Evolutionary conservation across 2,797 vertebrate genomes (phyloP).

Genomic region (Carapus acus): DNA sequence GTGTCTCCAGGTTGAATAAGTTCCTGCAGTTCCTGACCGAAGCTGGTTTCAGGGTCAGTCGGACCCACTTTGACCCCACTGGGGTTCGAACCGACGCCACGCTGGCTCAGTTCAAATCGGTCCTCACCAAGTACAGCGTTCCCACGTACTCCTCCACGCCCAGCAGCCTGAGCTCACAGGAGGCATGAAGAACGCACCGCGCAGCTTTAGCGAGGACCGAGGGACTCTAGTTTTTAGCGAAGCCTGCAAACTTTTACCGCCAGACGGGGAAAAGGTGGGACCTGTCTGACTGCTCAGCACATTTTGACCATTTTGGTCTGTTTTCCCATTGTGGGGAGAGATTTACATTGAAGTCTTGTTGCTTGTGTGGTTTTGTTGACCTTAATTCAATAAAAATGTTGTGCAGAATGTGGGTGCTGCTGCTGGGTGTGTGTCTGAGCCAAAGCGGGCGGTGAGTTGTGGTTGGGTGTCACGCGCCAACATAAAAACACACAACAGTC

Average conservation of each 20-base stretch:
- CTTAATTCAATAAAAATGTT: conserved; percentile 11
- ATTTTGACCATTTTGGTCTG: no score
- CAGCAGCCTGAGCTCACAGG: conserved; percentile 49
- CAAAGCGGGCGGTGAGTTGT: no score
- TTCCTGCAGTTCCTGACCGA: conserved; percentile 88
- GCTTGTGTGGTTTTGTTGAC: background rate
- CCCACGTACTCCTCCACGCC: conserved; percentile 71
- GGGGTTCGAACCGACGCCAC: conserved; percentile 89
- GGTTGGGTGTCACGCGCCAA: no score
- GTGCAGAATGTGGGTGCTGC: background rate
- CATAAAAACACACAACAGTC: no score
- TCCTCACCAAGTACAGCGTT: conserved; percentile 87
- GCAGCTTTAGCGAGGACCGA: no score
- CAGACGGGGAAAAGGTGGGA: no score
- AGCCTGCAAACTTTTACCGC: no score
- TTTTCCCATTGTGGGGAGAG: no score
- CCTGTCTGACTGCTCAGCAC: no score
- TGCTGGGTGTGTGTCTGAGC: no score
- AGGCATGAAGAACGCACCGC: no score
- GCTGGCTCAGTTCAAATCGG: conserved; percentile 83
- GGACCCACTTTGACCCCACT: conserved; percentile 96
- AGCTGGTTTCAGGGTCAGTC: conserved; percentile 90
- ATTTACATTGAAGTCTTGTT: background rate
- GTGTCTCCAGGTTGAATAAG: conserved; percentile 82
- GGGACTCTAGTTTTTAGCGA: no score